Conservation (phyloP, 2,113 vertebrate genomes). For the Baryphthengus martii region DNA sequence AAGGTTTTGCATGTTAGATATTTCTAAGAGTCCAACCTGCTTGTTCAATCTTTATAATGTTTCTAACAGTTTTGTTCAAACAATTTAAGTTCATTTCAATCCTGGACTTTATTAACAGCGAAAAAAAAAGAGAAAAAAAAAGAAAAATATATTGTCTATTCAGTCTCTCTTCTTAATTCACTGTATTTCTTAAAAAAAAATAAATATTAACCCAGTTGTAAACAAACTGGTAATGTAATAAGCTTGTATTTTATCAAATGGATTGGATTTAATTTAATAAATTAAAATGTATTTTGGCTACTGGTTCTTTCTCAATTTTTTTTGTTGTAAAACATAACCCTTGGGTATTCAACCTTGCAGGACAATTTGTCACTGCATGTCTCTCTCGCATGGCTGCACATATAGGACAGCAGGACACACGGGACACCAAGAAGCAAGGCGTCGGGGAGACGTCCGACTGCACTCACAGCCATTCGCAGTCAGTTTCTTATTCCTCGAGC, state of each 20-base stretch:
- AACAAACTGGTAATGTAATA: background rate
- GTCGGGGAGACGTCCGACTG: rapidly evolving
- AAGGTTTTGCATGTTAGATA: slow-evolving; percentile 52
- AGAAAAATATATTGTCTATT: background rate
- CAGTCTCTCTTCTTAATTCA: slow-evolving; percentile 27
- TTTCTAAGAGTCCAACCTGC: slow-evolving; percentile 50
- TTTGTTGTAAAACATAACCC: background rate
- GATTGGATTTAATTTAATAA: slow-evolving; percentile 52
- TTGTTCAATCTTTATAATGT: slow-evolving; percentile 57
- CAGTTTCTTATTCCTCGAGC: background rate
- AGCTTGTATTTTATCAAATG: slow-evolving; percentile 51
- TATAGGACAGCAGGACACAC: background rate
- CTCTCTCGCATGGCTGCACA: rapidly evolving
- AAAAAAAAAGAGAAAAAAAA: background rate
- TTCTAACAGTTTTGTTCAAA: slow-evolving; percentile 47
- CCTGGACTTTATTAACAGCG: slow-evolving; percentile 52
- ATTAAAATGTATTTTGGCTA: slow-evolving; percentile 38
- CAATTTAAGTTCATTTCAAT: slow-evolving; percentile 26
- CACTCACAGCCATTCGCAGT: background rate
- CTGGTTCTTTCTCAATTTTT: background rate
- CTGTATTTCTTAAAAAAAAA: slow-evolving; percentile 44
- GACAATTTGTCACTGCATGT: background rate
- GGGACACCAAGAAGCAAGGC: too few relatives aligned
- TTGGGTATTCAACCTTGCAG: background rate
- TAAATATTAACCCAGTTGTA: background rate